Conservation (phyloP, 2,113 vertebrate species). For the Hippocampus abdominalis region DNA sequence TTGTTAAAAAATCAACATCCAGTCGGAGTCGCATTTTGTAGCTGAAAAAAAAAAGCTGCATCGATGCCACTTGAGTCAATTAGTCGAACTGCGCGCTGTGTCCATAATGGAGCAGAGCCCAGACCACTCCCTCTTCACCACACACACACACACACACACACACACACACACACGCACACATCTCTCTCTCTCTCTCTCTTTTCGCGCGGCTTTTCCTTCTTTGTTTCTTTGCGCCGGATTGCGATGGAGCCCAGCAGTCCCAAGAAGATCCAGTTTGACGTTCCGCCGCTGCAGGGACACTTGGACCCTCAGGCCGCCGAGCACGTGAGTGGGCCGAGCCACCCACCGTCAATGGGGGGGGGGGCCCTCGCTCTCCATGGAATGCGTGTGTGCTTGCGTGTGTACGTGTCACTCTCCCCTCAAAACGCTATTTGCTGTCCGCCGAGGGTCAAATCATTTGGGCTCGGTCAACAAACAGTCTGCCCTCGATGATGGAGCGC, state of each 20-base stretch:
- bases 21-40: neutral
- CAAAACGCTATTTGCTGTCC: neutral
- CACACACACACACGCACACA: slow-evolving; percentile 34
- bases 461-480: no score
- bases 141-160: slow-evolving; percentile 11
- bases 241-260: slow-evolving; percentile 92
- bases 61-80: slow-evolving; percentile 39
- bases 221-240: slow-evolving; percentile 21
- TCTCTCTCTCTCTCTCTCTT: slow-evolving; percentile 28
- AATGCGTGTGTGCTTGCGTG: slow-evolving; percentile 10
- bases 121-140: slow-evolving; percentile 50
- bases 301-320: slow-evolving; percentile 90
- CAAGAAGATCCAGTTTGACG: slow-evolving; percentile 93
- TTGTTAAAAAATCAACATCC: neutral
- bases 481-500: no score
- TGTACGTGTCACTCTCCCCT: neutral
- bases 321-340: slow-evolving; percentile 80
- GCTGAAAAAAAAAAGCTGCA: neutral
- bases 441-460: neutral
- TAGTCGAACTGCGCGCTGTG: slow-evolving; percentile 54
- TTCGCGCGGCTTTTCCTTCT: slow-evolving; percentile 31
- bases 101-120: neutral
- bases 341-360: neutral
- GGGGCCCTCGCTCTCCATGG: neutral
- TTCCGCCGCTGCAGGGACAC: slow-evolving; percentile 89